Base-by-base conservation (phyloP, 2,797 vertebrate species). In the Craterocephalus amniculus region DNA sequence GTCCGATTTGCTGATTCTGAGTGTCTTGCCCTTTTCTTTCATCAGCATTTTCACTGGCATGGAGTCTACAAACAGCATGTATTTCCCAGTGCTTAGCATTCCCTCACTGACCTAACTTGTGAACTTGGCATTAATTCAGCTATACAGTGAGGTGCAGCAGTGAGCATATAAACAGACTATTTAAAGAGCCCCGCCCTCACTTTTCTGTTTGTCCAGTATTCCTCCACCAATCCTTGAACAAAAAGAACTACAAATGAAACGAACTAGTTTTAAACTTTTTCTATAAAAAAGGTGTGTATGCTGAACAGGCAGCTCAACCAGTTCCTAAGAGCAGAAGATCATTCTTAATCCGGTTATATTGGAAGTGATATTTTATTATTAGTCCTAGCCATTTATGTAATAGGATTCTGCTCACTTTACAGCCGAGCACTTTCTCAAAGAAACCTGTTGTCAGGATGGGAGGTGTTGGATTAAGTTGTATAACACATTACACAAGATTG, bases 361-460 rank as follows among this genome's bases (percentile, higher is more conserved):
- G 67, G 71, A 92, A 88, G 91, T 89, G 87, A 91, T 89, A 88
- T 86, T 92, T 89, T 91, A 92, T 93, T 93, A 93, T 91, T 91
- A 89, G 87, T 87, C 76, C 72, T 78, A 86, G 91, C 87, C 89
- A 87, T 93, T 93, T 91, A 90, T 83, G 87, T 91, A 92, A 93
- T 86, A 78, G 85, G 92, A 91, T 92, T 92, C 67, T 74, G 76
- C 84, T 89, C n/a, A 55, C 83, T 81, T 70, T 76, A 79, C 81
- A 89, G 88, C 80, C 72, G 72, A 84, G 74, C 83, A 66, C 83
- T 79, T 79, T 84, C 78, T 76, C 76, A 86, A 67, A 76, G 56
- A 34, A 83, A 83, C 73, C 54, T 87, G 78, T 81, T 89, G 82
- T 88, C 66, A 83, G 80, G 71, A 78, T 85, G 65, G 80, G 67